A percentile compares a stretch with the other conserved stretches of the same genome.
phyloP scores from a whole-genome alignment of 2,888 invertebrate species.

The Anaspis maculata region DNA sequence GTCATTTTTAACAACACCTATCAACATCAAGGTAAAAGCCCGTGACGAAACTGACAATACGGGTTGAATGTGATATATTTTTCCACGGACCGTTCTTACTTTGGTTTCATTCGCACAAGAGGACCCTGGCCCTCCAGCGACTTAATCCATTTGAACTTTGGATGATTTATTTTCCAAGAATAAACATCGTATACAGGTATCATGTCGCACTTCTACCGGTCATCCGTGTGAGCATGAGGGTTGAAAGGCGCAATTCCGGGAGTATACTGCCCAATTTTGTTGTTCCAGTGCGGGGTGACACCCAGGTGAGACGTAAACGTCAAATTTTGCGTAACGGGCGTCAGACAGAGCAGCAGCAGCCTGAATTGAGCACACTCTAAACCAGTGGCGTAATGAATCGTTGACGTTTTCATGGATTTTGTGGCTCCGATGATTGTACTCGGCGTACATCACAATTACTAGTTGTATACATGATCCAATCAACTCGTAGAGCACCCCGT shows the following conservation, averaged over 20 bases:
- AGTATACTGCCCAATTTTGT: no score
- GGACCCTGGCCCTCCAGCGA: no score
- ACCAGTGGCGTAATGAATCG: constrained; percentile 16
- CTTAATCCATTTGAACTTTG: no score
- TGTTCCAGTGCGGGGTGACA: no score
- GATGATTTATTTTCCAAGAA: no score
- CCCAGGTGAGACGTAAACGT: constrained; percentile 9
- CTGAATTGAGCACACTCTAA: constrained; percentile 10
- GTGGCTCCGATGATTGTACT: no score
- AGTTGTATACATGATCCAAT: constrained; percentile 13
- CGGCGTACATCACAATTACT: constrained; percentile 11
- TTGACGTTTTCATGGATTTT: constrained; percentile 22
- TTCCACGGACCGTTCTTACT: no score
- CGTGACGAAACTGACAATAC: constrained; percentile 27
- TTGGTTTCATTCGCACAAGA: no score
- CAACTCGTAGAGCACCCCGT: constrained; percentile 12
- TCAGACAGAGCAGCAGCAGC: constrained; percentile 7
- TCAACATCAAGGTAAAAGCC: constrained; percentile 27
- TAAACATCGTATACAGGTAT: no score
- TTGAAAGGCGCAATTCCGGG: no score
- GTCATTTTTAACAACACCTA: constrained; percentile 33
- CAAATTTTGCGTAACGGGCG: constrained; percentile 13
- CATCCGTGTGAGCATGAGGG: no score
- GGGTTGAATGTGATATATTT: constrained; percentile 19
- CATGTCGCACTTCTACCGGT: no score